These are phyloP conservation scores for Paguma larvata DNA, from an alignment of 2,797 vertebrate species.

Conservation along the genomic window DNA sequence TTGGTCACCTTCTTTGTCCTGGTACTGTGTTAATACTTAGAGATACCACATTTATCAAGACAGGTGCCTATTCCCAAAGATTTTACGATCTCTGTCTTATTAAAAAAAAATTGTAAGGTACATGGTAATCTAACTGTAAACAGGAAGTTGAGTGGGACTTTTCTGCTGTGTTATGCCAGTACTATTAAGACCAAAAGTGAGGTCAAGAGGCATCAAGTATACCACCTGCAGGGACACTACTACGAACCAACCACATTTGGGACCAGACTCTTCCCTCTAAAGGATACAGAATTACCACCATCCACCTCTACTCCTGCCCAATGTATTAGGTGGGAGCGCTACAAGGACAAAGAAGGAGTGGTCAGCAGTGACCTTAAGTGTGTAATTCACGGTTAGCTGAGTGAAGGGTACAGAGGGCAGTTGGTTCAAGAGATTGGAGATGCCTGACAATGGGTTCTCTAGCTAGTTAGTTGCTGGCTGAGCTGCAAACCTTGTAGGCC, in stretches of 20 bases:
- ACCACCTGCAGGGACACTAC: not conserved
- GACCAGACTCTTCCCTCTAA: not conserved
- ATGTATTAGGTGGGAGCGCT: not conserved
- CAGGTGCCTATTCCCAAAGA: not conserved
- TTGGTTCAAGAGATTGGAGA: not conserved
- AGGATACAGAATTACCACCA: not conserved
- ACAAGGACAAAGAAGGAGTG: not conserved
- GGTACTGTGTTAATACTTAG: not conserved
- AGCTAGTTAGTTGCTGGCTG: not conserved
- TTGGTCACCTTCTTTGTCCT: not conserved
- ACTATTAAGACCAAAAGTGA: not conserved
- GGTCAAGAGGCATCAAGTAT: not conserved
- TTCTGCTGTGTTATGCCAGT: not conserved
- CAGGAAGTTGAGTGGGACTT: not conserved
- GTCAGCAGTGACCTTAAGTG: not conserved
- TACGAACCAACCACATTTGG: not conserved
- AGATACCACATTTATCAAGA: not conserved
- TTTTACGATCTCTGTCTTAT: not conserved
- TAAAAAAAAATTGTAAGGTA: not conserved
- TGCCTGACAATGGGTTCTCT: not conserved
- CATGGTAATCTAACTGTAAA: conserved; percentile 7
- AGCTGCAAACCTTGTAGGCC: not conserved
- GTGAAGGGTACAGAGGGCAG: not conserved
- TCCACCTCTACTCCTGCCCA: not conserved
- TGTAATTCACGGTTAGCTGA: not conserved